phyloP scores from a whole-genome alignment of 2,888 invertebrate genomes.

The Tenthredo livida region DNA sequence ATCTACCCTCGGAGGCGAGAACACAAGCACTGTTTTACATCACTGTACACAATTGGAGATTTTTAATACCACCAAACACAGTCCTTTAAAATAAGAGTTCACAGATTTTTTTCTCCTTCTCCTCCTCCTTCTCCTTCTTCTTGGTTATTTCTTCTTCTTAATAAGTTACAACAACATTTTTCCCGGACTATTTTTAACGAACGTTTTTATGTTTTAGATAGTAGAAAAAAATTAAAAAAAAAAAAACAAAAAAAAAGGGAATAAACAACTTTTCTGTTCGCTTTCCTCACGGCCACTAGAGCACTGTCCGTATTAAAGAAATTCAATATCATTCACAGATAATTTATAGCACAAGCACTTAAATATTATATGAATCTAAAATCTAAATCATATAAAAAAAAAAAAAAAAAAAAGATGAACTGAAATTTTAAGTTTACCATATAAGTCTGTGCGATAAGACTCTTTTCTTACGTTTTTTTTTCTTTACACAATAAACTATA shows the following conservation, averaged over 20 bases:
- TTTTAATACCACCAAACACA: constrained; percentile 68
- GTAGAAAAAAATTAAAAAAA: background rate
- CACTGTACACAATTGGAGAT: constrained; percentile 74
- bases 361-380: constrained; percentile 64
- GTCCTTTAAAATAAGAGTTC: constrained; percentile 60
- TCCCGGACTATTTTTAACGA: constrained; percentile 23
- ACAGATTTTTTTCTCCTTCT: constrained; percentile 48
- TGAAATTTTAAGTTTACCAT: constrained; percentile 37
- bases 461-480: background rate
- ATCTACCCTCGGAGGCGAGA: constrained; percentile 67
- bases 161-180: constrained; percentile 24
- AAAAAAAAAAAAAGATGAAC: constrained; percentile 44
- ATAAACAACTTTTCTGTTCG: constrained; percentile 24
- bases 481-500: background rate
- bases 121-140: constrained; percentile 13
- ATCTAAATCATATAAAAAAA: constrained; percentile 54
- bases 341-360: constrained; percentile 70
- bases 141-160: constrained; percentile 19
- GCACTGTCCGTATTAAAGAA: constrained; percentile 42
- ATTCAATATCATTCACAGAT: constrained; percentile 58
- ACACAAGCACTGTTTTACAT: constrained; percentile 75
- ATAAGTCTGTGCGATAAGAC: background rate
- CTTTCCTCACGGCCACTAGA: constrained; percentile 31
- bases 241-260: background rate
- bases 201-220: constrained; percentile 42